Conservation (phyloP, 2,797 vertebrate genomes). For the Manis javanica region DNA sequence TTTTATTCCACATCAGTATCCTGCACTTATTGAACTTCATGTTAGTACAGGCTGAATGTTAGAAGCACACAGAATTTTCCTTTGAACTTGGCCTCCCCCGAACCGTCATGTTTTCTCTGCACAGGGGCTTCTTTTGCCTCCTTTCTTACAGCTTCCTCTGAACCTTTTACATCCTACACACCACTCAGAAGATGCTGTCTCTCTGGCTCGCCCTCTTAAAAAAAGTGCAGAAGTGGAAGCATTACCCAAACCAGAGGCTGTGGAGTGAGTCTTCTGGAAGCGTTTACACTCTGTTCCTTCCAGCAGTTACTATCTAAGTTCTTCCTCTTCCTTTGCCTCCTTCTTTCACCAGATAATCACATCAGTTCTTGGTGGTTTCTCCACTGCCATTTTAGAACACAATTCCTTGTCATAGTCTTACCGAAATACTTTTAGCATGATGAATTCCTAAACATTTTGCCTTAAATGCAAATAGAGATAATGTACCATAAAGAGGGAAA, state of each 20-base stretch:
- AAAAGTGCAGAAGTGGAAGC: not conserved
- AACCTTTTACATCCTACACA: too few species aligned
- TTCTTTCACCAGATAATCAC: not conserved
- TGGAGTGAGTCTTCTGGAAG: accelerated
- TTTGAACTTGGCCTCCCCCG: not conserved
- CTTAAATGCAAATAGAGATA: not conserved
- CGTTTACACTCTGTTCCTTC: not conserved
- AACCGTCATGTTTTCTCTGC: not conserved
- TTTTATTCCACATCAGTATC: not conserved
- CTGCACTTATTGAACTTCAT: not conserved
- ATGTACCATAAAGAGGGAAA: not conserved
- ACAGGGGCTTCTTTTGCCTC: not conserved
- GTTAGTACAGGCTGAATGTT: not conserved
- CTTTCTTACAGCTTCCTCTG: not conserved
- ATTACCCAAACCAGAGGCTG: not conserved
- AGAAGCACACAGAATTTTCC: not conserved
- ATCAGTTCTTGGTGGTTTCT: not conserved
- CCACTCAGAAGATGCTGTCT: not conserved
- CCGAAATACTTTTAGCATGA: not conserved
- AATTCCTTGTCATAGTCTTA: not conserved
- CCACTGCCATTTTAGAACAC: not conserved
- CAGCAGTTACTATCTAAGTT: not conserved
- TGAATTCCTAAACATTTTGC: not conserved
- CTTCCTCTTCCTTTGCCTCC: not conserved
- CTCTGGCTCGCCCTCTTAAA: too few species aligned